A percentile compares a stretch with the other conserved stretches of the same genome.
phyloP scores from a whole-genome alignment of 2,797 vertebrate genomes.

The Leptodactylus fallax region DNA sequence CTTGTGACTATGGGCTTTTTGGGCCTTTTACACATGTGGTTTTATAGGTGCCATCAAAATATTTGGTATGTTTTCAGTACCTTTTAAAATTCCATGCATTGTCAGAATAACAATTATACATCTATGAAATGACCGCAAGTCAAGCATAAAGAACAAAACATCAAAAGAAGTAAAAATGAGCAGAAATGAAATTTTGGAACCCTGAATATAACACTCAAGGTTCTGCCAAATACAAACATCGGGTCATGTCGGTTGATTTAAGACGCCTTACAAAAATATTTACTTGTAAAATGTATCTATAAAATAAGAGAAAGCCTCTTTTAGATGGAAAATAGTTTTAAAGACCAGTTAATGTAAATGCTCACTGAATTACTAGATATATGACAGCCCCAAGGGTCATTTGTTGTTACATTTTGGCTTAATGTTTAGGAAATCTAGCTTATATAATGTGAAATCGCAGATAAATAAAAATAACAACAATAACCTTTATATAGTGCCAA shows the following conservation, averaged over 20 bases:
- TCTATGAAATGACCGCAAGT: constrained; percentile 49
- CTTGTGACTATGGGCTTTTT: constrained; percentile 1
- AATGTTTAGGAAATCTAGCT: background rate
- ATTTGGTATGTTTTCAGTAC: constrained; percentile 43
- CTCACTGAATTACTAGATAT: background rate
- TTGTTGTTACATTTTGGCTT: background rate
- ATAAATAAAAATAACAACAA: background rate
- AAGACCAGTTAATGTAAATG: background rate
- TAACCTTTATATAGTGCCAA: background rate
- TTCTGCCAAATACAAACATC: constrained; percentile 28
- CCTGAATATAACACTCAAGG: background rate
- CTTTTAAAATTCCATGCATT: constrained; percentile 50
- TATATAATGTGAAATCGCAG: background rate
- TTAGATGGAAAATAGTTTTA: background rate
- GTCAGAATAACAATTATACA: constrained; percentile 33
- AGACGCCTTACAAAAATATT: background rate
- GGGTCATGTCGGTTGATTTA: constrained; percentile 40
- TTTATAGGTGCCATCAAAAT: constrained; percentile 51
- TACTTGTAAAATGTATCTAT: background rate
- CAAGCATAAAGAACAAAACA: constrained; percentile 33
- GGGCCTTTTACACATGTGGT: constrained; percentile 1
- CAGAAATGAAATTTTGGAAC: constrained; percentile 24
- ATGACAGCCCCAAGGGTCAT: background rate
- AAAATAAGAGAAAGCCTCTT: background rate
- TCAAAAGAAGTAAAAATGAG: constrained; percentile 33